Evolutionary conservation across 1,140 invertebrate genomes (phyloP).

Genomic region (Lutraria rhynchaena): DNA sequence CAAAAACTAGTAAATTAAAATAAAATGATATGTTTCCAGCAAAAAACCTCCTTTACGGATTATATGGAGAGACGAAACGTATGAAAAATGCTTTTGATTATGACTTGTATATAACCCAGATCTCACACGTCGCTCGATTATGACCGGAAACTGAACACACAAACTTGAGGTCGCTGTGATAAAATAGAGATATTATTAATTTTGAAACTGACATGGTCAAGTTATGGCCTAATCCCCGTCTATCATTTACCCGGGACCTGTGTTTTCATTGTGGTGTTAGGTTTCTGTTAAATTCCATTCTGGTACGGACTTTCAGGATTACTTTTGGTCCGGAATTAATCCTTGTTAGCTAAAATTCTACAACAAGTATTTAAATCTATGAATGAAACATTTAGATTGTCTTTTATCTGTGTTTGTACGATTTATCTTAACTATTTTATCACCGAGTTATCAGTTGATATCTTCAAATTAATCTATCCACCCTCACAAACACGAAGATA

Average conservation of each 20-base stretch:
- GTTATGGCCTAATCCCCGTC: slow-evolving; percentile 49
- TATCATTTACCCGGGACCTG: slow-evolving; percentile 27
- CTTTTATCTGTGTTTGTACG: slow-evolving; percentile 55
- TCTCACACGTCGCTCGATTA: neutral
- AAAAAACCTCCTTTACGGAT: no score
- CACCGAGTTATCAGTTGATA: slow-evolving; percentile 41
- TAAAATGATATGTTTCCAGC: no score
- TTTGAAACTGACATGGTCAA: slow-evolving; percentile 58
- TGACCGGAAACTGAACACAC: slow-evolving; percentile 25
- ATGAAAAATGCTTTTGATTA: no score
- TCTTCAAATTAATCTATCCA: slow-evolving; percentile 22
- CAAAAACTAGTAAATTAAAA: no score
- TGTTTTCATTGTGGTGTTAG: slow-evolving; percentile 25
- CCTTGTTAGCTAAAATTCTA: slow-evolving; percentile 40
- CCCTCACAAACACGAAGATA: slow-evolving; percentile 10
- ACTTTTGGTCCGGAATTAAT: slow-evolving; percentile 32
- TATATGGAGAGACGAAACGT: no score
- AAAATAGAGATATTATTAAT: slow-evolving; percentile 54
- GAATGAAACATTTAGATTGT: slow-evolving; percentile 54
- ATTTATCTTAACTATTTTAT: slow-evolving; percentile 59
- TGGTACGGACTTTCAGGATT: slow-evolving; percentile 54
- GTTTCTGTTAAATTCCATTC: slow-evolving; percentile 58
- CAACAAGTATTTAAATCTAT: slow-evolving; percentile 54
- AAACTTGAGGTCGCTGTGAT: neutral
- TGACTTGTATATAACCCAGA: no score